Evolutionary conservation across 1,140 invertebrate species (phyloP), one percentile per base, ranked within the genome.

Genomic region (Akabosia matsudoensis): DNA sequence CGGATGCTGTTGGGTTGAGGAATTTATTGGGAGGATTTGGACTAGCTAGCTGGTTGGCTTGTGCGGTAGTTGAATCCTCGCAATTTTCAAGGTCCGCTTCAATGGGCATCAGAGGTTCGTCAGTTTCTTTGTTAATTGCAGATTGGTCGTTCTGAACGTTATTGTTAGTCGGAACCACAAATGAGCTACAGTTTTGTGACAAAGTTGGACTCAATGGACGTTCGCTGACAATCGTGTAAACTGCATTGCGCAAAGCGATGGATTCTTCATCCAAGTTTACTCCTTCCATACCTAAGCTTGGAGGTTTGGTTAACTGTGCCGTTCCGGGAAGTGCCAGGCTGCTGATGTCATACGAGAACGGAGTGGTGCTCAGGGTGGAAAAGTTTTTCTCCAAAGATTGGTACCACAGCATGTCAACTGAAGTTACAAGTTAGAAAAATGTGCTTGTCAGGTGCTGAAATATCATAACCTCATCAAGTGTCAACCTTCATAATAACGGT

Each of bases 1-100:
- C 22, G 64, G 51, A 56, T 61, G 37, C 3, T 54, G 64, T 26
- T 71, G 70, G 34, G 74, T 61, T 61, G 14, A 31, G 22, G 22
- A 30, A 79, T 54, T 79, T 79, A 13, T 74, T 14, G 26, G n/a
- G 73, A 3, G 56, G 33, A 4, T 31, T 14, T 70, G 51, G n/a
- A 30, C 1, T 10, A 2, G 16, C 1, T 45, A 24, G 45, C n/a
- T 4, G 51, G 22, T 33, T 56, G 18, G 18, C 37, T 51, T 51
- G 45, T 51, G 10, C 45, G 45, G 45, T n/a, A 51, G 45, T 51
- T 13, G n/a, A n/a, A 51, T 13, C n/a, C 45, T 51, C 45, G n/a
- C 10, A 51, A 51, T n/a, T 51, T 13, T 51, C 45, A n/a, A 51
- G n/a, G n/a, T n/a, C n/a, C n/a, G n/a, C n/a, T n/a, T n/a, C n/a